Evolutionary conservation across 2,797 vertebrate species (phyloP).

Genomic region (Acanthornis magna): DNA sequence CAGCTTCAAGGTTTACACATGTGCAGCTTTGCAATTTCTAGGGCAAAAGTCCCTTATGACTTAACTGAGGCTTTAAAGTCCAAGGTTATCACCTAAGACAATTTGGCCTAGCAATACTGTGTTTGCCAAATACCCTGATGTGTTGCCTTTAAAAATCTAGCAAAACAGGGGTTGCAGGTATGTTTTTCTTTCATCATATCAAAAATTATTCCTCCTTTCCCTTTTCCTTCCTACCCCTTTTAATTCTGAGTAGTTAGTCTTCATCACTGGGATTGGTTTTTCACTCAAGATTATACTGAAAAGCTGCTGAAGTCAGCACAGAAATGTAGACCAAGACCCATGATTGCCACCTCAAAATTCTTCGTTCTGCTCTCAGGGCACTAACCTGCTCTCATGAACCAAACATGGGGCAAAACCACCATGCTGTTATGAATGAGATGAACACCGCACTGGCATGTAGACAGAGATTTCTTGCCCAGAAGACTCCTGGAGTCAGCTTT

Average conservation of each 20-base stretch:
- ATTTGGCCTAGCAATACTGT: background rate
- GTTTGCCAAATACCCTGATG: background rate
- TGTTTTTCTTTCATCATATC: background rate
- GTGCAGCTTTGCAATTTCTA: background rate
- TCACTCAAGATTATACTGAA: background rate
- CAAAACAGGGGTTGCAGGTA: background rate
- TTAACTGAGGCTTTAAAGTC: background rate
- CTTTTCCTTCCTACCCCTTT: background rate
- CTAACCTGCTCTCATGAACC: background rate
- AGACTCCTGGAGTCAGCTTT: background rate
- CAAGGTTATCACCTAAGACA: background rate
- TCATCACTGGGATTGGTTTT: background rate
- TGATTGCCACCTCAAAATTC: background rate
- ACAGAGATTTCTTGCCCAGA: background rate
- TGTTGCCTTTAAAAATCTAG: background rate
- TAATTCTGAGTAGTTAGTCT: background rate
- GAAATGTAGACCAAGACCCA: background rate
- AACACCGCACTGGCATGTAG: background rate
- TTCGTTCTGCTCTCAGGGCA: background rate
- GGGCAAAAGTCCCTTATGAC: background rate
- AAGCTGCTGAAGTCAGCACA: background rate
- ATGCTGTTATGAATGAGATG: background rate
- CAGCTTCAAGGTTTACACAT: slow-evolving; percentile 1
- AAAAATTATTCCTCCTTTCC: background rate
- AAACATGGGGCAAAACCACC: background rate